A percentile compares a stretch with the other conserved stretches of the same genome.
Conservation (phyloP, 2,797 vertebrate species). For the Zalophus californianus region DNA sequence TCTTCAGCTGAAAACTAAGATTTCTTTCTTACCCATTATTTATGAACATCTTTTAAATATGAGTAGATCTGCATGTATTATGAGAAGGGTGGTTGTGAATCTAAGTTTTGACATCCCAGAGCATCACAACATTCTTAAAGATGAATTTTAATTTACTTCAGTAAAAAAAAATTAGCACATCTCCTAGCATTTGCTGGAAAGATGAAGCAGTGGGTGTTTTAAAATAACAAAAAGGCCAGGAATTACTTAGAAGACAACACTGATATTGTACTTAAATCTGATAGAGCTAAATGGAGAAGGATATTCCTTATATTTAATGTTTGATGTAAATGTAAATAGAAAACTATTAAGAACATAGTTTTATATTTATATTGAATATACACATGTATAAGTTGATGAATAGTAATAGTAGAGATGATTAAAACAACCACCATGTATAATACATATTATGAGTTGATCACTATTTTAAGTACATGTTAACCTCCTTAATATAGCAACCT, state of each 20-base stretch:
- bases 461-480: neutral
- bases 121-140: neutral
- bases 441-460: neutral
- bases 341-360: neutral
- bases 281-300: conserved; percentile 8
- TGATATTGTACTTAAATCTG: neutral
- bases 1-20: neutral
- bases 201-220: neutral
- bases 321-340: neutral
- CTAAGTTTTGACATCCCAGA: neutral
- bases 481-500: neutral
- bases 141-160: neutral
- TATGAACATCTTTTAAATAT: neutral
- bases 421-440: neutral
- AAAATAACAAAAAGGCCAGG: neutral
- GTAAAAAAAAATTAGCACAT: neutral
- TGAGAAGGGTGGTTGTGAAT: neutral
- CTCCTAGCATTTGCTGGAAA: neutral
- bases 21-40: neutral
- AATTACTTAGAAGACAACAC: neutral
- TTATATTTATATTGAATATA: neutral
- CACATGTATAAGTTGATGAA: neutral
- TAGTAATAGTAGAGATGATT: neutral
- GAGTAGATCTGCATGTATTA: neutral
- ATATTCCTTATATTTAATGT: neutral